Percentiles rank a stretch among this genome's conserved stretches.
These are phyloP conservation scores for Sarcoramphus papa DNA, from an alignment of 2,797 vertebrate genomes.

Conservation along the genomic window DNA sequence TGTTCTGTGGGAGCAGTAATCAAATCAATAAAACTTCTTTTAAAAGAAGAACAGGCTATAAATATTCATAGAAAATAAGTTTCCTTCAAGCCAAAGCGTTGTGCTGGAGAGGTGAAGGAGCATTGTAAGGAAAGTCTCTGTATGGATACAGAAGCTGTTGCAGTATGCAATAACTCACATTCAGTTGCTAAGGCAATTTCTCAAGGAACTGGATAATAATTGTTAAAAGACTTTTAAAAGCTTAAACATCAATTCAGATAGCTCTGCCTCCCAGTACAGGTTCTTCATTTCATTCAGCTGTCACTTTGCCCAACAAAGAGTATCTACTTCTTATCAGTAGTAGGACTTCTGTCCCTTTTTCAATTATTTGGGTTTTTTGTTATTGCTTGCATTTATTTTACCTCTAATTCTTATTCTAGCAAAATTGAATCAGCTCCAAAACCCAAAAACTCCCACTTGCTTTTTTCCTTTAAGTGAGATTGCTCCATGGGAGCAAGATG, in stretches of 20 bases:
- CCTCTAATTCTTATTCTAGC: not conserved
- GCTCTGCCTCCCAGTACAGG: not conserved
- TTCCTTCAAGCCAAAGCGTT: constrained; percentile 3
- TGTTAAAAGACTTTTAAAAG: not conserved
- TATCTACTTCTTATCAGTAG: not conserved
- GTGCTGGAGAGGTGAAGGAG: not conserved
- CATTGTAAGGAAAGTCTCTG: not conserved
- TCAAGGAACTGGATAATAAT: not conserved
- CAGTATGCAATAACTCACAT: not conserved
- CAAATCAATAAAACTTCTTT: constrained; percentile 34
- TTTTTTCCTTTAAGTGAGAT: not conserved
- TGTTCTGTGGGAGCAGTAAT: constrained; percentile 16
- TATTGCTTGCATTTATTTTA: not conserved
- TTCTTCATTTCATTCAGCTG: not conserved
- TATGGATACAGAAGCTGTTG: not conserved
- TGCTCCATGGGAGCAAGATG: not conserved
- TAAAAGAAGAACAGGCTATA: constrained; percentile 28
- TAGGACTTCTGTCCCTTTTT: not conserved
- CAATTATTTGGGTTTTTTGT: not conserved
- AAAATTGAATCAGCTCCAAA: not conserved
- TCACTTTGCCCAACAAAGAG: not conserved
- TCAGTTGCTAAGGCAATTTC: constrained; percentile 31
- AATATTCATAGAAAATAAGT: constrained; percentile 30
- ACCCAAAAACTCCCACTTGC: not conserved
- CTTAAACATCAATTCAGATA: not conserved